phyloP scores from a whole-genome alignment of 2,888 invertebrate species.

The Nemotelus nigrinus region DNA sequence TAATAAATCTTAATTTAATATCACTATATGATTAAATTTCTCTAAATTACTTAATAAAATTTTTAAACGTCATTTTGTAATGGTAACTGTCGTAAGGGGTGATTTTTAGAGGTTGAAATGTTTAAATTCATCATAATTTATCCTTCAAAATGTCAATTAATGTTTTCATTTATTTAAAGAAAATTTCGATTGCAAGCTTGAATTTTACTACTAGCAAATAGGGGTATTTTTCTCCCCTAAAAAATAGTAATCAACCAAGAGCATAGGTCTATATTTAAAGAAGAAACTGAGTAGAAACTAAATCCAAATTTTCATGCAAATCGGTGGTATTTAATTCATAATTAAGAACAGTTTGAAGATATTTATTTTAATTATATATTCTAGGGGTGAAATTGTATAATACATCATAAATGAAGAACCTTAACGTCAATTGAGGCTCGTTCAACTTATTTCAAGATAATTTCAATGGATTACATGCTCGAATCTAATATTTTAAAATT shows the following conservation, averaged over 20 bases:
- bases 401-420: constrained; percentile 4
- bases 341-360: too few species aligned
- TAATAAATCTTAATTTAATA: constrained; percentile 11
- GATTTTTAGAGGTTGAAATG: constrained; percentile 11
- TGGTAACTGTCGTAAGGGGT: constrained; percentile 5
- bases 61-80: constrained; percentile 1
- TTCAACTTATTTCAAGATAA: constrained; percentile 15
- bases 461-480: constrained; percentile 13
- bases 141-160: constrained; percentile 12
- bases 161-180: constrained; percentile 10
- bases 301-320: too few species aligned
- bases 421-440: constrained; percentile 10
- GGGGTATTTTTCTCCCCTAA: too few species aligned
- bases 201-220: too few species aligned
- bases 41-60: not conserved
- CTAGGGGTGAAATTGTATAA: constrained; percentile 16
- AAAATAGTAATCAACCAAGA: too few species aligned
- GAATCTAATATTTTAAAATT: constrained; percentile 12
- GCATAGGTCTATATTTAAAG: too few species aligned
- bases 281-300: too few species aligned
- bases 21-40: constrained; percentile 6
- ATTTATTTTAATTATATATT: not conserved
- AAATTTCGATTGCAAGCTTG: constrained; percentile 9
- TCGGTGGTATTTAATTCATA: too few species aligned
- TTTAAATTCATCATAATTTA: constrained; percentile 3